Evolutionary conservation across 2,797 vertebrate species (phyloP), one percentile per base, ranked within the genome.

Genomic region (Gouania willdenowi): DNA sequence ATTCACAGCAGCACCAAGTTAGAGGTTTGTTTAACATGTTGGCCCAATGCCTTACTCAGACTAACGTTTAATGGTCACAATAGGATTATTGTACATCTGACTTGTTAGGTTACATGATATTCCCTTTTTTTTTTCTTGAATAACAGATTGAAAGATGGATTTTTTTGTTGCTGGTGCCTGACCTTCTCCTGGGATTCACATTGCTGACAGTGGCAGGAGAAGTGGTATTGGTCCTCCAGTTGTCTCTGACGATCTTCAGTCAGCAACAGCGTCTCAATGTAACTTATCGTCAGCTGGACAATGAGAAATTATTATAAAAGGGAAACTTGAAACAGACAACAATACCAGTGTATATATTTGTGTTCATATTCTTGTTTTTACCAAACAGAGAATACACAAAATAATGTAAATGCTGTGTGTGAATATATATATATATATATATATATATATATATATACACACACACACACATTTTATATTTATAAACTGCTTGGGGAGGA

Each of bases 211-310:
- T 3, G 36, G 73, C 82, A 84, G 28, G 54, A 67, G 5, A 86
- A 86, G 41, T 77, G 66, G 38, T 82, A 86, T 53, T 83, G 83
- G 8, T 79, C 74, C 39, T 77, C 36, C 48, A 86, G 66, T 49
- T 81, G 80, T 24, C 18, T 68, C 59, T 16, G 74, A n/a, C 82
- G 69, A 14, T 79, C 74, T 28, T 69, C 66, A 22, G 58, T 72
- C 48, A 66, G 5, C 2, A 61, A 63, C 50, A 77, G 3, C 0
- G 69, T 71, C 40, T 79, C 82, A 0, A 81, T 72, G 32, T 86
- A 87, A 41, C 79, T 82, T 25, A 86, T 77, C 20, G 67, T 77
- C 3, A 85, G 46, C 82, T 84, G 30, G 20, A 63, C 35, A 63
- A 25, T 58, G 10, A 66, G 3, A 61, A n/a, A n/a, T 30, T 5